These are phyloP conservation scores for Gasterosteus aculeatus DNA, from an alignment of 2,113 vertebrate genomes.

Conservation along the genomic window DNA sequence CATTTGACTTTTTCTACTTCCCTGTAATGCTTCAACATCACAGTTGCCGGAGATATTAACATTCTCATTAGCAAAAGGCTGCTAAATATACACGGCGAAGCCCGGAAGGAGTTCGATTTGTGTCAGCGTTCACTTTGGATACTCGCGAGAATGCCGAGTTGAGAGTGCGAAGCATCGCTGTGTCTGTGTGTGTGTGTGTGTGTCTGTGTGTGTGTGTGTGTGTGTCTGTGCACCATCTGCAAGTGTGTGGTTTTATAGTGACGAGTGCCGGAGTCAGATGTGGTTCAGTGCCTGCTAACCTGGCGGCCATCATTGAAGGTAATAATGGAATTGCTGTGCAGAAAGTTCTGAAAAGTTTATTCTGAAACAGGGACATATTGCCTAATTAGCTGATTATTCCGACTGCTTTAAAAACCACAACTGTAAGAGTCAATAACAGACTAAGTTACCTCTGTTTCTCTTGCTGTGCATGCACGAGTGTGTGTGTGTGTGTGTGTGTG, in stretches of 20 bases:
- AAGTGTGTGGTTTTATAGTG: slow-evolving; percentile 31
- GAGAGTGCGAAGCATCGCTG: slow-evolving; percentile 23
- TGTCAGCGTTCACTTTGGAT: slow-evolving; percentile 41
- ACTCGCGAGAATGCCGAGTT: slow-evolving; percentile 34
- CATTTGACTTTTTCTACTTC: background rate
- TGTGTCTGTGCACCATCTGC: slow-evolving; percentile 44
- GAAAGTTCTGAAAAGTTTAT: slow-evolving; percentile 29
- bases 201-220: slow-evolving; percentile 19
- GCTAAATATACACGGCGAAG: slow-evolving; percentile 56
- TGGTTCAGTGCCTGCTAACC: slow-evolving; percentile 33
- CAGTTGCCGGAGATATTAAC: slow-evolving; percentile 21
- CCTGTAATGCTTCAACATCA: background rate
- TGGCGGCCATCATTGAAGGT: slow-evolving; percentile 22
- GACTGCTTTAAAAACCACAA: slow-evolving; percentile 22
- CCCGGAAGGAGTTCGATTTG: slow-evolving; percentile 32
- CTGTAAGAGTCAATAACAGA: slow-evolving; percentile 6
- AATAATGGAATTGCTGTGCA: slow-evolving; percentile 33
- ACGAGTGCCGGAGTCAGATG: slow-evolving; percentile 36
- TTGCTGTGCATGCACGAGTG: background rate
- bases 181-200: slow-evolving; percentile 8
- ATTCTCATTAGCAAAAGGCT: slow-evolving; percentile 53
- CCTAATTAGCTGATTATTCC: slow-evolving; percentile 38
- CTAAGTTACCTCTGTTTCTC: background rate
- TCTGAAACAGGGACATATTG: background rate
- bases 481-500: slow-evolving; percentile 15